Evolutionary conservation across 2,888 invertebrate species (phyloP).

Genomic region (Platycheirus rosarum): DNA sequence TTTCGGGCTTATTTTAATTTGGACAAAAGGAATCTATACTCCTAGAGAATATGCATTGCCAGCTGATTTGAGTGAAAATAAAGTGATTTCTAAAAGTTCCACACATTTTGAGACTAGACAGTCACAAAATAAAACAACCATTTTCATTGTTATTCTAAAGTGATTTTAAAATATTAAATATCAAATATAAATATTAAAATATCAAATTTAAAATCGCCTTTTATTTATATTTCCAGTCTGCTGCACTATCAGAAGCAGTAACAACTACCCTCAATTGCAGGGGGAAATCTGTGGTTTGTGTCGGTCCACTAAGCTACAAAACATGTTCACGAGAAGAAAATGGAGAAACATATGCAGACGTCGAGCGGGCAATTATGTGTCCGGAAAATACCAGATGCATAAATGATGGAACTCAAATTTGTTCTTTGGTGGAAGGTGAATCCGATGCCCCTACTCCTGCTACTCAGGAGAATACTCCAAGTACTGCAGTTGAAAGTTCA

Average conservation of each 20-base stretch:
- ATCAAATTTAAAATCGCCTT: constrained; percentile 2
- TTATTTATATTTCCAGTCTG: constrained; percentile 76
- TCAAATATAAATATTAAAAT: background rate
- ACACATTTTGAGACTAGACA: too few species aligned
- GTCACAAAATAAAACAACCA: background rate
- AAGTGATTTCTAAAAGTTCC: constrained; percentile 17
- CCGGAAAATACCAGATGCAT: constrained; percentile 78
- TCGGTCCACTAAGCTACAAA: constrained; percentile 79
- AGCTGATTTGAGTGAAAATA: constrained; percentile 32
- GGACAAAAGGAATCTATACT: constrained; percentile 29
- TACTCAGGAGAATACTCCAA: background rate
- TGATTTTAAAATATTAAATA: background rate
- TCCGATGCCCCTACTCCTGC: constrained; percentile 9
- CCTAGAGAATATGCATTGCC: constrained; percentile 13
- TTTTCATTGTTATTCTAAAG: background rate
- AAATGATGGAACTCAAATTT: constrained; percentile 79
- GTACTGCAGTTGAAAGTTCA: too few species aligned
- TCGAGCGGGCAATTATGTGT: constrained; percentile 76
- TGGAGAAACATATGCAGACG: constrained; percentile 75
- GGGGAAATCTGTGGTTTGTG: constrained; percentile 79
- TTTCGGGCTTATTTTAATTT: constrained; percentile 32
- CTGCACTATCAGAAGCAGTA: constrained; percentile 77
- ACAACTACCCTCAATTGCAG: constrained; percentile 76
- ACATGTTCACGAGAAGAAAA: constrained; percentile 75
- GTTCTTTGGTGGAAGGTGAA: constrained; percentile 76